These are phyloP conservation scores for Rallus crepitans DNA, from an alignment of 2,797 vertebrate genomes.

Conservation along the genomic window DNA sequence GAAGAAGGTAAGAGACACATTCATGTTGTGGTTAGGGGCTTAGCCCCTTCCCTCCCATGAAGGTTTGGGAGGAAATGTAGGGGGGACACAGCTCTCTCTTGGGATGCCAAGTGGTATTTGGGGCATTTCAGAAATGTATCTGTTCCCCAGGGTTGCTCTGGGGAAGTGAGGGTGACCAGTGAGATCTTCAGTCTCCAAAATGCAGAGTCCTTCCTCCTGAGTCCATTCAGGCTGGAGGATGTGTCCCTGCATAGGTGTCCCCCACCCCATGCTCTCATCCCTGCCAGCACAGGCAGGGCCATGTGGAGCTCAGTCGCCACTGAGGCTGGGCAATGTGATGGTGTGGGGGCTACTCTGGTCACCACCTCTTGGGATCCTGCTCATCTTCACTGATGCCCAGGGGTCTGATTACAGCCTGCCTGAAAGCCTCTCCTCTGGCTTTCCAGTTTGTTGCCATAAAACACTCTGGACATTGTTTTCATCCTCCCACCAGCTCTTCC, in stretches of 20 bases:
- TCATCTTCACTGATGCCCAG: not conserved
- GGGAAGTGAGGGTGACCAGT: not conserved
- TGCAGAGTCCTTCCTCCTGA: not conserved
- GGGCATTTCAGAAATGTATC: not conserved
- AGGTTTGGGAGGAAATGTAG: not conserved
- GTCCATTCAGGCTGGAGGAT: not conserved
- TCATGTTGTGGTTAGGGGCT: accelerated
- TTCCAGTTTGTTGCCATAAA: not conserved
- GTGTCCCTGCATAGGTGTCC: not conserved
- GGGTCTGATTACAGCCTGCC: not conserved
- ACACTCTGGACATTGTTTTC: not conserved
- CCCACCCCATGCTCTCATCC: accelerated
- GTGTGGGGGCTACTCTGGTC: accelerated
- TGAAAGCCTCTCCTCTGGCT: not conserved
- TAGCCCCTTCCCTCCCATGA: not conserved
- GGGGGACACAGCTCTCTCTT: not conserved
- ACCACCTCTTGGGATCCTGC: not conserved
- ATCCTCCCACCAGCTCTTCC: not conserved
- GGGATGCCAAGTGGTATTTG: not conserved
- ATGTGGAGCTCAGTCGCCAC: accelerated
- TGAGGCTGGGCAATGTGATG: not conserved
- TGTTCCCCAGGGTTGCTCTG: not conserved
- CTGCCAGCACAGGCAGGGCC: not conserved
- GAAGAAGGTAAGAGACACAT: conserved; percentile 85
- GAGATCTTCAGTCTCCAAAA: not conserved